Percentiles rank a stretch among this genome's conserved stretches.
These are phyloP conservation scores for Centropyge bicolor DNA, from an alignment of 2,797 vertebrate genomes.

Conservation along the genomic window DNA sequence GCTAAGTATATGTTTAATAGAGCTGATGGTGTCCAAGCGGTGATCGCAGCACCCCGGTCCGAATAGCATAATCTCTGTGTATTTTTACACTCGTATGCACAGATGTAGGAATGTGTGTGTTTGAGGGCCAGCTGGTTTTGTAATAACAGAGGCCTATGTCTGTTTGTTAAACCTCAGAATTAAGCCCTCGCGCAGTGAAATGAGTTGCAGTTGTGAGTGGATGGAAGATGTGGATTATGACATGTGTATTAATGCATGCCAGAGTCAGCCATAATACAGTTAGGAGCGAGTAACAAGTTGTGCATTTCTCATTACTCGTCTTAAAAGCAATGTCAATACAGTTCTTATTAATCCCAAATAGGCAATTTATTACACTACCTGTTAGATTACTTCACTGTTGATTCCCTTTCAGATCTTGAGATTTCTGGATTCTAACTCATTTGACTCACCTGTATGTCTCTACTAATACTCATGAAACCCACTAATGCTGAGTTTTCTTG, in stretches of 20 bases:
- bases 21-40: slow-evolving; percentile 50
- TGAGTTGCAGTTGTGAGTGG: slow-evolving; percentile 48
- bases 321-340: slow-evolving; percentile 25
- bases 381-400: slow-evolving; percentile 22
- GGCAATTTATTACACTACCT: slow-evolving; percentile 33
- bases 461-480: slow-evolving; percentile 14
- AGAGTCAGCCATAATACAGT: background rate
- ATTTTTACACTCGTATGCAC: slow-evolving; percentile 63
- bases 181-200: slow-evolving; percentile 58
- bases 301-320: slow-evolving; percentile 21
- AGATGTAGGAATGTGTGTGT: slow-evolving; percentile 66
- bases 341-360: slow-evolving; percentile 26
- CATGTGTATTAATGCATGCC: slow-evolving; percentile 18
- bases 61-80: slow-evolving; percentile 61
- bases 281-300: slow-evolving; percentile 12
- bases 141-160: slow-evolving; percentile 53
- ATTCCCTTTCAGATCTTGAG: slow-evolving; percentile 17
- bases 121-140: slow-evolving; percentile 64
- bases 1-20: slow-evolving; percentile 62
- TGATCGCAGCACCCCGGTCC: slow-evolving; percentile 41
- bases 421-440: slow-evolving; percentile 27
- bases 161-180: slow-evolving; percentile 61
- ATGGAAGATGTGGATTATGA: slow-evolving; percentile 42
- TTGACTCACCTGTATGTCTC: slow-evolving; percentile 19
- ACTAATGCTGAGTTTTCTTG: background rate